Conservation (phyloP, 1,140 invertebrate species). For the Drosophila equinoxialis region DNA sequence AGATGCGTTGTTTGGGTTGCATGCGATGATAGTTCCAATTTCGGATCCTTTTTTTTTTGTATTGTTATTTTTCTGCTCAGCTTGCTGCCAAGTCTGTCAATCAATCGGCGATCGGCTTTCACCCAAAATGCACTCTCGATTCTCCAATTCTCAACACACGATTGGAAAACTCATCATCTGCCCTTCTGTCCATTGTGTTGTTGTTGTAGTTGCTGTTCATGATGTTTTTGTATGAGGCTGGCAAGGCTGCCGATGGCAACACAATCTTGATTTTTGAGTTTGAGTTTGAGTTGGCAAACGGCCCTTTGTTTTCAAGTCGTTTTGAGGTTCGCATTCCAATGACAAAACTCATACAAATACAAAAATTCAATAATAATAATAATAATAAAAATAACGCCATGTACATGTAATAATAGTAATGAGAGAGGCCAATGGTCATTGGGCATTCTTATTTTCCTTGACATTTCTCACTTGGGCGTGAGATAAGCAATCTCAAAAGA, state of each 20-base stretch:
- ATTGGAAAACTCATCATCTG: constrained; percentile 40
- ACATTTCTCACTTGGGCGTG: constrained; percentile 57
- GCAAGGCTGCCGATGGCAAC: constrained; percentile 46
- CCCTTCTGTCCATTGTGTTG: constrained; percentile 25
- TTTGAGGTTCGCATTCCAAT: constrained; percentile 10
- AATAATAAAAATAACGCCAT: constrained; percentile 8
- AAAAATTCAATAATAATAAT: not conserved
- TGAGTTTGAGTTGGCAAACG: constrained; percentile 12
- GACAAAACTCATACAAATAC: not conserved
- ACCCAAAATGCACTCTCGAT: constrained; percentile 37
- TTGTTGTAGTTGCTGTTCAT: not conserved
- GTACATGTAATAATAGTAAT: not conserved
- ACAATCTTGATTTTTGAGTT: constrained; percentile 33
- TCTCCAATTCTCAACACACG: not conserved
- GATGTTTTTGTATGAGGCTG: constrained; percentile 34
- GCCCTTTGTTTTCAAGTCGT: constrained; percentile 8
- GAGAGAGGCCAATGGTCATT: not conserved
- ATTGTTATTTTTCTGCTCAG: constrained; percentile 6
- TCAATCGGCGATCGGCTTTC: constrained; percentile 44
- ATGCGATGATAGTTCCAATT: constrained; percentile 47
- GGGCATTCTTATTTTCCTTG: constrained; percentile 22
- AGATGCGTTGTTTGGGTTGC: constrained; percentile 34
- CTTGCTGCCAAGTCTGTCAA: constrained; percentile 40
- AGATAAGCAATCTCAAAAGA: constrained; percentile 38
- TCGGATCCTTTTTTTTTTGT: constrained; percentile 35